A percentile compares a stretch with the other conserved stretches of the same genome.
These are phyloP conservation scores for Diglossa cyanea DNA, from an alignment of 2,797 vertebrate species.

Conservation along the genomic window DNA sequence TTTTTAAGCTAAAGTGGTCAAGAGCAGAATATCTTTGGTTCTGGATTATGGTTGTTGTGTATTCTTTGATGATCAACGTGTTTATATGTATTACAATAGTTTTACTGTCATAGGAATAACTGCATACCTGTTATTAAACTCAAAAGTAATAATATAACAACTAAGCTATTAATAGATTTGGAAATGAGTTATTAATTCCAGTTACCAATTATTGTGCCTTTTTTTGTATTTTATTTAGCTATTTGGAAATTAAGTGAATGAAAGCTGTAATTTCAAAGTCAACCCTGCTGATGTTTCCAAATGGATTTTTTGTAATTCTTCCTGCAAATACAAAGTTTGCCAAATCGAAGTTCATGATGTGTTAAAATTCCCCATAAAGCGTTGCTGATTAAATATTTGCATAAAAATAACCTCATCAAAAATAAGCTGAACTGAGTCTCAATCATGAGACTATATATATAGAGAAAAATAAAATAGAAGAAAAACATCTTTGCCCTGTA, in stretches of 20 bases:
- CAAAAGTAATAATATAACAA: neutral
- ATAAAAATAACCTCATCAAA: neutral
- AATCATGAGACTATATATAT: fast-evolving
- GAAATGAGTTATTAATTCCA: neutral
- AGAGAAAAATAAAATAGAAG: neutral
- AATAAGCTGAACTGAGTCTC: neutral
- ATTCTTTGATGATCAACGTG: neutral
- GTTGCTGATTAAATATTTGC: neutral
- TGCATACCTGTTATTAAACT: neutral
- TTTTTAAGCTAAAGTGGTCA: neutral
- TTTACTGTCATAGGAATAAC: neutral
- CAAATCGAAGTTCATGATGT: neutral
- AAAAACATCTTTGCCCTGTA: fast-evolving
- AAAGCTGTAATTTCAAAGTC: neutral
- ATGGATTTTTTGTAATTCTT: neutral
- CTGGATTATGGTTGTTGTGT: neutral
- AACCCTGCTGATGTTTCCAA: neutral
- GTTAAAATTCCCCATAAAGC: neutral
- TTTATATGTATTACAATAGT: neutral
- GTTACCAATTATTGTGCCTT: neutral
- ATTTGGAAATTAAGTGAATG: neutral
- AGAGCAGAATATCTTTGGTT: neutral
- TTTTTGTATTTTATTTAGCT: neutral
- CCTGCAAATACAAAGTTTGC: neutral
- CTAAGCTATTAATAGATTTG: neutral